Conservation (phyloP, 2,113 vertebrate genomes). For the Atherinomorus stipes region DNA sequence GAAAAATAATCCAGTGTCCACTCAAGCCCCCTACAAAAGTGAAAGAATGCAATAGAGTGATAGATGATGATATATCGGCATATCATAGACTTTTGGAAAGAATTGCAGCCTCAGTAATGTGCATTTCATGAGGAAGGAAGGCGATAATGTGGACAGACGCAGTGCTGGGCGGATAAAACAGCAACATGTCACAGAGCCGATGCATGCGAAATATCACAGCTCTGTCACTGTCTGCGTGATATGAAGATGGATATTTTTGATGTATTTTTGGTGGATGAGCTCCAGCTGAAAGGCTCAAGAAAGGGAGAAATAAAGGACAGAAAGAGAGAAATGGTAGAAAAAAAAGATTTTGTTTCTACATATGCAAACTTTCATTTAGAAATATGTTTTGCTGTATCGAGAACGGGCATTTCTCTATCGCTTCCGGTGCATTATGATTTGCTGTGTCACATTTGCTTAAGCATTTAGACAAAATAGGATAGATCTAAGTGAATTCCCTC, state of each 20-base stretch:
- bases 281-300: slow-evolving; percentile 8
- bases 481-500: not conserved
- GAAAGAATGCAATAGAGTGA: not conserved
- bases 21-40: too few species aligned
- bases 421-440: not conserved
- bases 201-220: slow-evolving; percentile 11
- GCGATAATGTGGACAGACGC: slow-evolving; percentile 15
- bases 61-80: not conserved
- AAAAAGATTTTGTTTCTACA: slow-evolving; percentile 22
- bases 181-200: not conserved
- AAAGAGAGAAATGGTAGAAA: slow-evolving; percentile 2
- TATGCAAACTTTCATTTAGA: slow-evolving; percentile 1
- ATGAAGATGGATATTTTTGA: slow-evolving; percentile 20
- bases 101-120: slow-evolving; percentile 18
- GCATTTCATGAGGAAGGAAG: slow-evolving; percentile 5
- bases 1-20: too few species aligned
- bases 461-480: not conserved
- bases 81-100: slow-evolving; percentile 4
- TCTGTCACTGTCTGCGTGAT: slow-evolving; percentile 21
- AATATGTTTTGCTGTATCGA: not conserved
- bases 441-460: not conserved
- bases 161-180: slow-evolving; percentile 13
- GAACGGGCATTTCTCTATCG: slow-evolving; percentile 8
- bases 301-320: not conserved
- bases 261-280: slow-evolving; percentile 25